phyloP scores from a whole-genome alignment of 2,888 invertebrate genomes.

The Cephonodes hylas region DNA sequence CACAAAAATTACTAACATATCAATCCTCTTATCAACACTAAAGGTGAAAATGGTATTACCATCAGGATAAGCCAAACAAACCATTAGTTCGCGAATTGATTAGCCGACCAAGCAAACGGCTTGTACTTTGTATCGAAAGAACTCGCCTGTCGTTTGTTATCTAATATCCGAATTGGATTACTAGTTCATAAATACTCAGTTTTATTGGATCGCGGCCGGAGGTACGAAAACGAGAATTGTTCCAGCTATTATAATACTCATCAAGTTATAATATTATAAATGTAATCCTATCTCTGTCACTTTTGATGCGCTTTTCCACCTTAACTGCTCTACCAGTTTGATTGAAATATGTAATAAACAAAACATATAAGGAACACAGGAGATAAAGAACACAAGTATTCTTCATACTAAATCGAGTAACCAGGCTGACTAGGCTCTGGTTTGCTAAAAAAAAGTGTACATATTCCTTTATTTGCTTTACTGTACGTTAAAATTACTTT shows the following conservation, averaged over 20 bases:
- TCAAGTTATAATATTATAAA: too few relatives aligned
- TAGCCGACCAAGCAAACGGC: not conserved
- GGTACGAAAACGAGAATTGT: not conserved
- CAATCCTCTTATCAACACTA: not conserved
- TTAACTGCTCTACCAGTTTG: too few relatives aligned
- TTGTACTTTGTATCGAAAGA: not conserved
- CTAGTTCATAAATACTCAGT: not conserved
- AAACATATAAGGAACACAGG: too few relatives aligned
- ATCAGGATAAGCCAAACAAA: not conserved
- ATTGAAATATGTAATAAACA: too few relatives aligned
- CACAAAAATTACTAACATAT: not conserved
- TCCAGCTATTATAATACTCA: not conserved
- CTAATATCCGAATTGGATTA: conserved; percentile 1
- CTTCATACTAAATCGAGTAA: too few relatives aligned
- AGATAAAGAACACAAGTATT: too few relatives aligned
- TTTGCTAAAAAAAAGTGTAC: too few relatives aligned
- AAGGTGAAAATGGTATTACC: not conserved
- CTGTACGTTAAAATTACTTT: too few relatives aligned
- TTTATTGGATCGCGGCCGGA: not conserved
- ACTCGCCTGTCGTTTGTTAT: not conserved
- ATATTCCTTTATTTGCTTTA: too few relatives aligned
- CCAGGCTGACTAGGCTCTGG: too few relatives aligned
- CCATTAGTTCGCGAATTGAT: not conserved
- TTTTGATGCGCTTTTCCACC: too few relatives aligned
- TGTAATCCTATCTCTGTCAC: too few relatives aligned